Evolutionary conservation across 2,113 vertebrate genomes (phyloP), one percentile per base, ranked within the genome.

Genomic region (Equus quagga): DNA sequence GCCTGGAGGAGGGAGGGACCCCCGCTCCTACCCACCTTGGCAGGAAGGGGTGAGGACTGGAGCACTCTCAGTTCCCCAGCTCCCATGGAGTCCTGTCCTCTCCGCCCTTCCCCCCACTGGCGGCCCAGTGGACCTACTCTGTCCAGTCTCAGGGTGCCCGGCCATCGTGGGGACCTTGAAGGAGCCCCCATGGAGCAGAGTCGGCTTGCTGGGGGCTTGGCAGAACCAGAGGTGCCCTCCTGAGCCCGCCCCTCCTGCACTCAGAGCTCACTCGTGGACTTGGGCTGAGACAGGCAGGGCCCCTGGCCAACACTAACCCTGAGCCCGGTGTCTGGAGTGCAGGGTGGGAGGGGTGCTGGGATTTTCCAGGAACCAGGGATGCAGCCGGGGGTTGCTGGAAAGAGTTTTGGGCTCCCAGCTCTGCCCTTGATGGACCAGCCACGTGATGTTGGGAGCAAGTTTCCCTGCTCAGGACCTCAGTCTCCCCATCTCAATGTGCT

Each of bases 291-390:
- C 94, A 89, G 92, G 94, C 96, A 95, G 93, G 96, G 96, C 94
- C 96, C 31, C 80, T 7, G 80, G 98, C 98, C 98, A 97, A 88
- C 88, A 78, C 46, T 56, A 78, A 85, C 94, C 95, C 80, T 41
- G 80, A 72, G 96, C 86, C 93, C 21, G 31, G 70, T 96, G 97
- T 98, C 96, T 97, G 97, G 82, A 97, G 88, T 24, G 2, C 64
- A 78, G 88, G 95, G 93, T 65, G 84, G 97, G 97, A 96, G 80
- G 80, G 81, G 44, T 54, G 41, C 78, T 78, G 69, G 94, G 69
- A 91, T 97, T 97, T 98, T 98, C 97, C 97, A 97, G 93, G 89
- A 97, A 95, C 76, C 72, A 78, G 65, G 72, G 93, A 92, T 82
- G 82, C 80, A 96, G 96, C 89, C 88, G 85, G 85, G 92, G 84